These are phyloP conservation scores for Thysanoteuthis rhombus DNA, from an alignment of 2,888 invertebrate species.

Conservation along the genomic window DNA sequence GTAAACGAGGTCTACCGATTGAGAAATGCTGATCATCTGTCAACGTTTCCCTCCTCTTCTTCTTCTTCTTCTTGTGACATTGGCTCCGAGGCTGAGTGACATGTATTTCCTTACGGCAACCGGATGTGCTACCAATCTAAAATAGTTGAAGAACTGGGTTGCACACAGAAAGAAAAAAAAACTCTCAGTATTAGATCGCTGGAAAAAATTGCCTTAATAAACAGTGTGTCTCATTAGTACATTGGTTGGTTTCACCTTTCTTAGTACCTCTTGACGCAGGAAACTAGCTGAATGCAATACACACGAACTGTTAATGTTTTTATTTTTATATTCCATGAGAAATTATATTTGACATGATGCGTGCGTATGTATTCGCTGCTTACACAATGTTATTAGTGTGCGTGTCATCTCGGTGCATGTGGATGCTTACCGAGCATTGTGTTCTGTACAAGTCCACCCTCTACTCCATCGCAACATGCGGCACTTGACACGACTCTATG, in stretches of 20 bases:
- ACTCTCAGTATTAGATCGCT: neutral
- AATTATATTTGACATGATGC: neutral
- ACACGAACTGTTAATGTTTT: neutral
- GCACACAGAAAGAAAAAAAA: neutral
- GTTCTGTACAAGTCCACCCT: neutral
- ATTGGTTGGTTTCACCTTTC: neutral
- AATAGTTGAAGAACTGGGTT: neutral
- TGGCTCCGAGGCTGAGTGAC: neutral
- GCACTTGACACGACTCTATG: neutral
- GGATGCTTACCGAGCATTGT: neutral
- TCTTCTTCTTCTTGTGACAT: neutral
- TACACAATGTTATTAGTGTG: neutral
- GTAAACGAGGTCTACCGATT: neutral
- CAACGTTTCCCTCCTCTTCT: neutral
- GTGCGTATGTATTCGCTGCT: neutral
- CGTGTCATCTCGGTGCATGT: neutral
- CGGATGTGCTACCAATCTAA: neutral
- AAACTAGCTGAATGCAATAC: neutral
- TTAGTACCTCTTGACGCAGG: conserved; percentile 12
- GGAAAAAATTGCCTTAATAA: neutral
- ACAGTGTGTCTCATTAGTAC: neutral
- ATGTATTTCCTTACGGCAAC: conserved; percentile 12
- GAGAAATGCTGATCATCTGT: neutral
- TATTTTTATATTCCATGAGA: neutral
- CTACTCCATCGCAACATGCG: neutral